Conservation (phyloP, 2,113 vertebrate species). For the Neolamprologus variostigma region DNA sequence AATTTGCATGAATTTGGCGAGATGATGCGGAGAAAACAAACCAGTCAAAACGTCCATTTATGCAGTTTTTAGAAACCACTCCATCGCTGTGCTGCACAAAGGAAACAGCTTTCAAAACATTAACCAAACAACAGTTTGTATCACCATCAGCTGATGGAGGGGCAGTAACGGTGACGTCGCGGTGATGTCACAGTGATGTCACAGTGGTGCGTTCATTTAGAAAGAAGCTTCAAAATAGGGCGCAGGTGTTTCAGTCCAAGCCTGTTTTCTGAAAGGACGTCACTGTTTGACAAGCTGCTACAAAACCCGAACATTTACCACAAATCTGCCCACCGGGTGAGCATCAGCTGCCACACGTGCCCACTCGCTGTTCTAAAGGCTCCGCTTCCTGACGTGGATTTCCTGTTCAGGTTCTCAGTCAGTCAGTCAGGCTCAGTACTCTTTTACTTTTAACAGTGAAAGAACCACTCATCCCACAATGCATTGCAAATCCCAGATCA, state of each 20-base stretch:
- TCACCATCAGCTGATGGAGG: neutral
- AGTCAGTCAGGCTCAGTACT: neutral
- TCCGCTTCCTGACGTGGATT: neutral
- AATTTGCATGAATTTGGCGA: neutral
- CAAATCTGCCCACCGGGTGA: neutral
- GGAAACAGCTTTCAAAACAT: neutral
- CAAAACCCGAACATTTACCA: neutral
- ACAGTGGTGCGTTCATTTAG: neutral
- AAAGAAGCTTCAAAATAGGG: neutral
- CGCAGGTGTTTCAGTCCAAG: neutral
- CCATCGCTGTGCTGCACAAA: neutral
- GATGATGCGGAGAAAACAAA: neutral
- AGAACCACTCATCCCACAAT: neutral
- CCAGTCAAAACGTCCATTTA: neutral
- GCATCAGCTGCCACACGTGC: neutral
- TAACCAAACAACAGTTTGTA: neutral
- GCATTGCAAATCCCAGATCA: neutral
- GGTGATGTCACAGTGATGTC: neutral
- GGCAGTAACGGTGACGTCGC: neutral
- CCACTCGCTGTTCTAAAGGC: neutral
- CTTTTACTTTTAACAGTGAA: neutral
- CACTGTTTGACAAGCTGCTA: neutral
- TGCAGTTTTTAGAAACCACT: neutral
- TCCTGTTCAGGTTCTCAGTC: neutral
- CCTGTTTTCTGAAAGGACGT: neutral